Conservation (phyloP, 2,797 vertebrate species). For the Rhadinocentrus ornatus region DNA sequence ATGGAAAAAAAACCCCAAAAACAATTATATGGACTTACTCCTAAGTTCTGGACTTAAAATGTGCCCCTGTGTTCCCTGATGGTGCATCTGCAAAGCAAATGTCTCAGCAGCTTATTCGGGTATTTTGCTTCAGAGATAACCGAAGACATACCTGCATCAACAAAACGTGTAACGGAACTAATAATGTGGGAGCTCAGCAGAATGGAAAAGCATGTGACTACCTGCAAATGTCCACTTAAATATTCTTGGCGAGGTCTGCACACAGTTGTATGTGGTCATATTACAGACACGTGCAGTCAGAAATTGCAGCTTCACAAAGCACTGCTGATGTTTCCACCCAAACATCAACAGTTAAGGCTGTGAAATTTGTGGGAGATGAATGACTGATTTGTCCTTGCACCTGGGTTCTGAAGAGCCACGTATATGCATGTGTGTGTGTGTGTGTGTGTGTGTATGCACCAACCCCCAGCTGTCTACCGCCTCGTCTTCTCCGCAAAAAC, state of each 20-base stretch:
- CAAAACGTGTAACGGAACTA: slow-evolving; percentile 66
- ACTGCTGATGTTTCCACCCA: slow-evolving; percentile 64
- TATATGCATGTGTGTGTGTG: slow-evolving; percentile 19
- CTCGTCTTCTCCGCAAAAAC: not conserved
- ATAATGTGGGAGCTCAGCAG: slow-evolving; percentile 68
- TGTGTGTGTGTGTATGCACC: not conserved
- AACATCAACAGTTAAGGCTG: slow-evolving; percentile 71
- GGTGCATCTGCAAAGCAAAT: slow-evolving; percentile 12
- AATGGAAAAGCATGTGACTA: slow-evolving; percentile 67
- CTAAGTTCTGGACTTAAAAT: slow-evolving; percentile 17
- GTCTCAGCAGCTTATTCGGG: slow-evolving; percentile 9
- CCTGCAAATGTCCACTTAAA: slow-evolving; percentile 72
- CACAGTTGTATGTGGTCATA: slow-evolving; percentile 63
- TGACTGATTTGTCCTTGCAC: slow-evolving; percentile 72
- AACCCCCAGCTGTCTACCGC: not conserved
- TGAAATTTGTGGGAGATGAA: slow-evolving; percentile 74
- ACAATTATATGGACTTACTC: not conserved
- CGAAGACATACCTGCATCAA: slow-evolving; percentile 42
- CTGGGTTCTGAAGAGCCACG: slow-evolving; percentile 57
- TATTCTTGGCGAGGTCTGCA: slow-evolving; percentile 52
- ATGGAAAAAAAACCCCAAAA: slow-evolving; percentile 1
- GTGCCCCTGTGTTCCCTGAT: slow-evolving; percentile 1
- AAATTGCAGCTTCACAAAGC: slow-evolving; percentile 59
- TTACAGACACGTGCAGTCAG: slow-evolving; percentile 20
- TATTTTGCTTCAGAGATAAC: slow-evolving; percentile 36